Percentiles rank a stretch among this genome's conserved stretches.
Conservation (phyloP, 2,797 vertebrate species). For the Intellagama lesueurii region DNA sequence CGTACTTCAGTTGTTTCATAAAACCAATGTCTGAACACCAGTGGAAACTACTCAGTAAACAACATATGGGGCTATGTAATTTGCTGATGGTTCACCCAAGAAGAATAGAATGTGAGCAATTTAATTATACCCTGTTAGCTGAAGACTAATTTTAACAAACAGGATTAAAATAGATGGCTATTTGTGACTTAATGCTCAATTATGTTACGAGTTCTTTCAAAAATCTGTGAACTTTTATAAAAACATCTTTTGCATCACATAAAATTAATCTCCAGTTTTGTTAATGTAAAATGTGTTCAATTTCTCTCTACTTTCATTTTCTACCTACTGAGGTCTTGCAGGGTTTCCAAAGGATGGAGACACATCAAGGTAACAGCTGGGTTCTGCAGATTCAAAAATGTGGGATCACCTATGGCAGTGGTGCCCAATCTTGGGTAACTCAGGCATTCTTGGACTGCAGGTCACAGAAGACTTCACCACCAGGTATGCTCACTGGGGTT, state of each 20-base stretch:
- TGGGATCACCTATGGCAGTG: neutral
- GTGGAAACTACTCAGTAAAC: neutral
- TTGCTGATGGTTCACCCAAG: slow-evolving; percentile 17
- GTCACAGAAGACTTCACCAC: too few relatives aligned
- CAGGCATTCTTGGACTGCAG: too few relatives aligned
- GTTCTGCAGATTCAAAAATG: neutral
- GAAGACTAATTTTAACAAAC: slow-evolving; percentile 18
- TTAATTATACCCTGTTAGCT: slow-evolving; percentile 39
- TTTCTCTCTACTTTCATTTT: neutral
- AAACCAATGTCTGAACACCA: neutral
- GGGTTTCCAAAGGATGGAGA: neutral
- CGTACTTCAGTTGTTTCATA: neutral
- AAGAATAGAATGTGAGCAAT: slow-evolving; percentile 30
- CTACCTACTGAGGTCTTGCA: neutral
- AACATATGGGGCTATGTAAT: neutral
- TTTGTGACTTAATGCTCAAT: slow-evolving; percentile 48
- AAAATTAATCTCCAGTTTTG: neutral
- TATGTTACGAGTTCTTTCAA: slow-evolving; percentile 45
- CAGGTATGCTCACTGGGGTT: too few relatives aligned
- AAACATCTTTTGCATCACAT: slow-evolving; percentile 22
- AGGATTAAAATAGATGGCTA: slow-evolving; percentile 32
- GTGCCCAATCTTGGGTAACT: too few relatives aligned
- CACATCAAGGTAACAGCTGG: neutral
- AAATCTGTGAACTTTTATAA: slow-evolving; percentile 48
- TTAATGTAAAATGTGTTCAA: neutral